Conservation (phyloP, 2,888 invertebrate species). For the Diabrotica balteata region DNA sequence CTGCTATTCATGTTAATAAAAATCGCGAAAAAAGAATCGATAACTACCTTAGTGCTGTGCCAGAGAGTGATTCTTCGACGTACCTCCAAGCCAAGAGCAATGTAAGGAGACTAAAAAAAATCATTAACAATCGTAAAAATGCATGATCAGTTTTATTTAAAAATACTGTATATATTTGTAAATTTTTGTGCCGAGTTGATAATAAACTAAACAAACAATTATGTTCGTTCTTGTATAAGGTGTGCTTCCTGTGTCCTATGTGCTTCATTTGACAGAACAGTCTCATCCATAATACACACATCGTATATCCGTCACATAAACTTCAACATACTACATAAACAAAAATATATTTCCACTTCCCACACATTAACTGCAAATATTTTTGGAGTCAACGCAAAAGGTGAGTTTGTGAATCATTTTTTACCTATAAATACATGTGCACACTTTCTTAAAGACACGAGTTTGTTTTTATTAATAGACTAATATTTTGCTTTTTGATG, state of each 20-base stretch:
- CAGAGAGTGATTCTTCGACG: slow-evolving; percentile 44
- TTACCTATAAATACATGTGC: slow-evolving; percentile 11
- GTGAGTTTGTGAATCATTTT: slow-evolving; percentile 40
- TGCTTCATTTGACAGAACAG: background rate
- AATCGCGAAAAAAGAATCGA: slow-evolving; percentile 51
- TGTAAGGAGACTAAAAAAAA: slow-evolving; percentile 51
- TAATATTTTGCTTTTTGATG: background rate
- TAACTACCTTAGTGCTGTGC: slow-evolving; percentile 50
- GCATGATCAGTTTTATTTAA: slow-evolving; percentile 43
- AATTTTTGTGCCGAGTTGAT: slow-evolving; percentile 13
- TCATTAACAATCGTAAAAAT: slow-evolving; percentile 48
- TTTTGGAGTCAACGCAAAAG: slow-evolving; percentile 41
- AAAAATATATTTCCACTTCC: slow-evolving; percentile 31
- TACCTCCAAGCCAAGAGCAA: slow-evolving; percentile 48
- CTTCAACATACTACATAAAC: slow-evolving; percentile 22
- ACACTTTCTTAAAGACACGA: slow-evolving; percentile 8
- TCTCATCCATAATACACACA: slow-evolving; percentile 14
- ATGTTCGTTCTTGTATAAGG: slow-evolving; percentile 8
- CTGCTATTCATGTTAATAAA: slow-evolving; percentile 63
- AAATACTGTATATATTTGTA: slow-evolving; percentile 32
- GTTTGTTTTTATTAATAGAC: slow-evolving; percentile 1
- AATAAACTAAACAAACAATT: slow-evolving; percentile 12
- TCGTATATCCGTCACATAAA: slow-evolving; percentile 3
- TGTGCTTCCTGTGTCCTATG: slow-evolving; percentile 17
- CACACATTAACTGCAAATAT: slow-evolving; percentile 39